Percentiles rank a stretch among this genome's conserved stretches.
Conservation (phyloP, 2,797 vertebrate species). For the Sparidentex hasta region DNA sequence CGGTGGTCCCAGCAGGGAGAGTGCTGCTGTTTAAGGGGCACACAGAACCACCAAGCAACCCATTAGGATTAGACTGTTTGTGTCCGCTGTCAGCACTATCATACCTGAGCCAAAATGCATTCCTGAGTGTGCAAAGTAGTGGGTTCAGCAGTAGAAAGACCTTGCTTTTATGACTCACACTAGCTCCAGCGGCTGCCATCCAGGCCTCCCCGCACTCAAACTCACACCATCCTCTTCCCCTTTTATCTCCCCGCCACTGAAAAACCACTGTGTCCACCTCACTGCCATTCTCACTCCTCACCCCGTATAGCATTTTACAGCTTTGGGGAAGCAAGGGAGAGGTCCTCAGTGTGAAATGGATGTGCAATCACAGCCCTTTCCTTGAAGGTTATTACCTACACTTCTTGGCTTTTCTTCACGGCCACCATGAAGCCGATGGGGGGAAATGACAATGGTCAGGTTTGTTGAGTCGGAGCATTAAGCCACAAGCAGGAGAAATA, state of each 20-base stretch:
- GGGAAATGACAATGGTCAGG: conserved; percentile 86
- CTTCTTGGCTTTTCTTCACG: conserved; percentile 80
- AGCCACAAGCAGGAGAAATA: conserved; percentile 82
- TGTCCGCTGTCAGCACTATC: conserved; percentile 67
- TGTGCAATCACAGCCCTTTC: conserved; percentile 83
- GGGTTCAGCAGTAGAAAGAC: conserved; percentile 32
- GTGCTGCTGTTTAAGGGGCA: conserved; percentile 62
- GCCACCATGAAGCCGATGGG: conserved; percentile 74
- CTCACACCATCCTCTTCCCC: conserved; percentile 24
- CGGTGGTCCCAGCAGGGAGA: conserved; percentile 62
- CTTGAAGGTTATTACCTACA: conserved; percentile 85
- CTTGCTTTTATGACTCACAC: conserved; percentile 52
- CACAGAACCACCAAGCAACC: conserved; percentile 63
- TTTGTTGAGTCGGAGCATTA: conserved; percentile 83
- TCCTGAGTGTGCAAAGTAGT: conserved; percentile 49
- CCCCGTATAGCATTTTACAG: conserved; percentile 74
- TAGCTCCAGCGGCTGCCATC: conserved; percentile 32
- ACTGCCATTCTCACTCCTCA: conserved; percentile 72
- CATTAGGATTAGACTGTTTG: conserved; percentile 78
- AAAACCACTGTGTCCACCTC: conserved; percentile 69
- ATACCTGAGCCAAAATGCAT: conserved; percentile 60
- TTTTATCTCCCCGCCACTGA: conserved; percentile 74
- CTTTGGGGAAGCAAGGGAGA: conserved; percentile 72
- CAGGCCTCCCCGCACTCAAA: conserved; percentile 29
- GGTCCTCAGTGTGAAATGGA: conserved; percentile 82